Conservation (phyloP, 2,797 vertebrate species). For the Podarcis siculus region DNA sequence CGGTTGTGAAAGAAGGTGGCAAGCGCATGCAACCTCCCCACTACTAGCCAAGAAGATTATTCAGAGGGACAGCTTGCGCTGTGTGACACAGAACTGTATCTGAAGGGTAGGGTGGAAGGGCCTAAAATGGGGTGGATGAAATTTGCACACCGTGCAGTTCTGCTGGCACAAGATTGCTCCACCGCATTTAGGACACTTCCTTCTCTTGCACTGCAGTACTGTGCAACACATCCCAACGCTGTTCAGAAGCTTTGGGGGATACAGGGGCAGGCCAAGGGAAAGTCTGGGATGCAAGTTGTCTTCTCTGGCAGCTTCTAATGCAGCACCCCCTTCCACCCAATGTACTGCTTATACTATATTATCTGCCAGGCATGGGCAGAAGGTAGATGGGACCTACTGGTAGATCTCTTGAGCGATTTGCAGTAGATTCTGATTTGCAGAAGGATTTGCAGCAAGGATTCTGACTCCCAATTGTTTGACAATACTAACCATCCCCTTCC, state of each 20-base stretch:
- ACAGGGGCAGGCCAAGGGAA: background rate
- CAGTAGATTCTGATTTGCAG: background rate
- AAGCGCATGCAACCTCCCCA: background rate
- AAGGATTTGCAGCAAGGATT: no score
- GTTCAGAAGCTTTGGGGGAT: background rate
- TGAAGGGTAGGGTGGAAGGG: no score
- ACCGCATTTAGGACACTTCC: background rate
- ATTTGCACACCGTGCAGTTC: background rate
- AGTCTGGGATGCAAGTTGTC: background rate
- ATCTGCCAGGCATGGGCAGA: background rate
- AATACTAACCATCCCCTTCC: no score
- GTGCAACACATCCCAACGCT: background rate
- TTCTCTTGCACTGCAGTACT: background rate
- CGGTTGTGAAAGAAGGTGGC: background rate
- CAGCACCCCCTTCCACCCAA: background rate
- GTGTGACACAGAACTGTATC: no score
- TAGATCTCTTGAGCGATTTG: no score
- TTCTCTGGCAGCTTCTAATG: background rate
- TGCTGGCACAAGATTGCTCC: background rate
- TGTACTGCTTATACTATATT: background rate
- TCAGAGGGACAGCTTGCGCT: no score
- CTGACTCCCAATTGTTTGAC: no score
- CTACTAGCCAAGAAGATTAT: background rate
- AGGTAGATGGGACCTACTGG: no score
- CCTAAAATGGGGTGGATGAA: no score